These are phyloP conservation scores for roundworm (Caenorhabditis elegans) DNA, from an alignment of 1,140 invertebrate genomes.

Conservation along the genomic window WBcel235 BX284606.5:10573001-10573500, in stretches of 20 bases:
- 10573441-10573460: not conserved
- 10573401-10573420: not conserved
- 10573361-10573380: too few relatives aligned
- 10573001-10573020: not conserved
- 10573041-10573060: not conserved
- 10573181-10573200: not conserved
- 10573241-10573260: not conserved
- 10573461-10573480: constrained; percentile 1
- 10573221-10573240: not conserved
- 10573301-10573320: constrained; percentile 12
- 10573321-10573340: constrained; percentile 6
- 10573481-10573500: not conserved
- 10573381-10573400: not conserved
- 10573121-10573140: not conserved
- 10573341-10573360: too few relatives aligned
- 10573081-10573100: not conserved
- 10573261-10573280: not conserved
- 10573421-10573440: not conserved
- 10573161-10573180: not conserved
- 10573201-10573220: not conserved
- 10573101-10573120: not conserved
- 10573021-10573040: not conserved
- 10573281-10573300: not conserved
- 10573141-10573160: not conserved
- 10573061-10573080: constrained; percentile 11